Evolutionary conservation across 1,140 invertebrate genomes (phyloP).

Genomic region (Hylyphantes graminicola): DNA sequence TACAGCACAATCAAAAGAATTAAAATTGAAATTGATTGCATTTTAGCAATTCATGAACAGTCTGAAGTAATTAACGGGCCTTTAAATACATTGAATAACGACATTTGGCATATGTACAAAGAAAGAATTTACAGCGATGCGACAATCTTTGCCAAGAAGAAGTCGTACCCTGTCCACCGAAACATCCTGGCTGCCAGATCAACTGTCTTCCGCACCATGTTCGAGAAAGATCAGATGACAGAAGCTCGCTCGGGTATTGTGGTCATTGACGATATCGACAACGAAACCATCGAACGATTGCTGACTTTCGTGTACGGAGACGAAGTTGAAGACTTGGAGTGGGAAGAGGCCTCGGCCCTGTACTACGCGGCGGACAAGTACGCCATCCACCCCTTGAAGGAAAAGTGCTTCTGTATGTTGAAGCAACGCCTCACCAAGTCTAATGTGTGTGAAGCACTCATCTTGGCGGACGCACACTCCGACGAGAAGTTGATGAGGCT

Average conservation of each 20-base stretch:
- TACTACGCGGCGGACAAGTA: slow-evolving; percentile 13
- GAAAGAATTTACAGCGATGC: background rate
- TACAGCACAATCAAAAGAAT: too few species aligned
- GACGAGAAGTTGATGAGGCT: background rate
- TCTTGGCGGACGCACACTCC: background rate
- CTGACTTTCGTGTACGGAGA: background rate
- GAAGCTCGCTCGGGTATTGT: background rate
- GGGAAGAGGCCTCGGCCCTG: background rate
- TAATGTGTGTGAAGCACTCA: background rate
- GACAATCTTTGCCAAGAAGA: background rate
- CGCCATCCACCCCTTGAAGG: background rate
- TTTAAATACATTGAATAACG: background rate
- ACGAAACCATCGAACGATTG: background rate
- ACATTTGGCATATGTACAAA: background rate
- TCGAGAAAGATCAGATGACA: background rate
- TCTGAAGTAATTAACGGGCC: too few species aligned
- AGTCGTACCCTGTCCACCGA: background rate
- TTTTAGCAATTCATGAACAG: too few species aligned
- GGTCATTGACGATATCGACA: background rate
- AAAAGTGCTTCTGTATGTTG: background rate
- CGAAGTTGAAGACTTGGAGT: background rate
- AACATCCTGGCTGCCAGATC: slow-evolving; percentile 1
- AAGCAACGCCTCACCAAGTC: background rate
- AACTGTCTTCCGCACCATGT: background rate
- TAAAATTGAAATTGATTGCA: too few species aligned